Conservation (phyloP, 2,888 invertebrate species). For the Ypsolopha scabrella region DNA sequence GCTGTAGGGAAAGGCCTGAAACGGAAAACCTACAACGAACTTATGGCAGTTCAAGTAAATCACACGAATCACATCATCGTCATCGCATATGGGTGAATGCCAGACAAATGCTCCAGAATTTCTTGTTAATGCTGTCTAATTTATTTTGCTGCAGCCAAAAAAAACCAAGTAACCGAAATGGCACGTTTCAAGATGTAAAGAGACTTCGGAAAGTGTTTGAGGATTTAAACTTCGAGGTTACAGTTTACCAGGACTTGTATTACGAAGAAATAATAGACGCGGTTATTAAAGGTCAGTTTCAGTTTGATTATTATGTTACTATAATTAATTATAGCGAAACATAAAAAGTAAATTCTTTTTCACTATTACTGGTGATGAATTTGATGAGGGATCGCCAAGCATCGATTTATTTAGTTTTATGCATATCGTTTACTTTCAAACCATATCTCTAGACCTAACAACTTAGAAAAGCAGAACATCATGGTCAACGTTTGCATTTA, state of each 20-base stretch:
- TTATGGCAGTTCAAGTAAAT: no score
- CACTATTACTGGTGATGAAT: neutral
- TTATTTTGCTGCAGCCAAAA: slow-evolving; percentile 15
- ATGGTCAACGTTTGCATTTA: no score
- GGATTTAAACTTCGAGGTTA: slow-evolving; percentile 26
- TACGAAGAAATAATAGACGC: slow-evolving; percentile 26
- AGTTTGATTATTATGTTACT: slow-evolving; percentile 10
- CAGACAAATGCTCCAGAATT: no score
- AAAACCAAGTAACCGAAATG: slow-evolving; percentile 20
- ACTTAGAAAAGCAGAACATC: no score
- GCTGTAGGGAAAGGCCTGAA: no score
- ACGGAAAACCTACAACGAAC: no score
- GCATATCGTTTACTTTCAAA: no score
- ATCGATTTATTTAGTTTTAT: neutral
- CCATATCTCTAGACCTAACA: no score
- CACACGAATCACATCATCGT: no score
- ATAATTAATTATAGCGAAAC: neutral
- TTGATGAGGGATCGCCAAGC: neutral
- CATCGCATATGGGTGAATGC: no score
- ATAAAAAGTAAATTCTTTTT: neutral
- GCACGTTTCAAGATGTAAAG: slow-evolving; percentile 32
- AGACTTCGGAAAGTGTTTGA: slow-evolving; percentile 24
- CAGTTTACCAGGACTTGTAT: slow-evolving; percentile 21
- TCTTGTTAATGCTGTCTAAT: no score
- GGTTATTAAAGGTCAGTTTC: slow-evolving; percentile 16